Conservation (phyloP, 2,888 invertebrate species). For the Dryobota labecula region DNA sequence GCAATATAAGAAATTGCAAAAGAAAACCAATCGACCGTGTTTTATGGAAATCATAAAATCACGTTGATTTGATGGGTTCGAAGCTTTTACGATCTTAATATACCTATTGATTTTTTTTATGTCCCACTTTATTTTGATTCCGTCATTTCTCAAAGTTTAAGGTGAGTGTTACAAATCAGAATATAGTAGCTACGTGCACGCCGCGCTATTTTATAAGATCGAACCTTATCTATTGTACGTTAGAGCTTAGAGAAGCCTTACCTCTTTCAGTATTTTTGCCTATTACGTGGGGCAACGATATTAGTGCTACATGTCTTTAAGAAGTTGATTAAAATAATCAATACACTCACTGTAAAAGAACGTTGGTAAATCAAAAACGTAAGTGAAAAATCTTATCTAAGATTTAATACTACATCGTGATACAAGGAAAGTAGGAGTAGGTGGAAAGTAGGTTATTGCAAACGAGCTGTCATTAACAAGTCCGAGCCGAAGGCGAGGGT, state of each 20-base stretch:
- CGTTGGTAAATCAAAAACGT: neutral
- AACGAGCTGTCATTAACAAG: no score
- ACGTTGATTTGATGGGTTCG: conserved; percentile 67
- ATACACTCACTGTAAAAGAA: neutral
- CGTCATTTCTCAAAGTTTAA: conserved; percentile 55
- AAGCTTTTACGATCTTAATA: conserved; percentile 67
- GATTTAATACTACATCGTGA: no score
- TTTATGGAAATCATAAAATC: conserved; percentile 70
- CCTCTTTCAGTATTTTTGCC: neutral
- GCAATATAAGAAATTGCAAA: conserved; percentile 56
- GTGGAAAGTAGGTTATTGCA: no score
- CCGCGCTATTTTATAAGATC: neutral
- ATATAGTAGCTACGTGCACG: conserved; percentile 30
- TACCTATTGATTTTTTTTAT: conserved; percentile 67
- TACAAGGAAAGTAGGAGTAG: no score
- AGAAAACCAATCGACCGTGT: conserved; percentile 64
- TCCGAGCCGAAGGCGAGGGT: no score
- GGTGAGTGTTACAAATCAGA: conserved; percentile 43
- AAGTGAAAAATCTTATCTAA: no score
- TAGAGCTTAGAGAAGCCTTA: neutral
- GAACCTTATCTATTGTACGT: conserved; percentile 7
- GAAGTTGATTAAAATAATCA: neutral
- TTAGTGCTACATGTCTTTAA: neutral
- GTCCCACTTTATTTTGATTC: conserved; percentile 58
- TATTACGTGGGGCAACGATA: no score